Conservation (phyloP, 2,888 invertebrate genomes). For the Hypsopygia costalis region DNA sequence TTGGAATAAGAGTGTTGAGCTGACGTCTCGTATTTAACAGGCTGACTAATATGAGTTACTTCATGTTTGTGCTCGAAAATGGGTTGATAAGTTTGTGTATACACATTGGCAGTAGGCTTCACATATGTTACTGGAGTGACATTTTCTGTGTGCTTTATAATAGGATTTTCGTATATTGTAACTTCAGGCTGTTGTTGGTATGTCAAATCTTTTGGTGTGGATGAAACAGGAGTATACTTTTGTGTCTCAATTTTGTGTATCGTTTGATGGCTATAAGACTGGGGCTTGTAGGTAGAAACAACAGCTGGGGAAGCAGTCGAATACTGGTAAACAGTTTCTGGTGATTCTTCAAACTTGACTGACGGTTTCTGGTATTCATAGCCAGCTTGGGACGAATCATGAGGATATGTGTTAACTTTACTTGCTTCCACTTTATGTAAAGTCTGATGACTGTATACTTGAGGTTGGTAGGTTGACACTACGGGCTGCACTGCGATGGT, state of each 20-base stretch:
- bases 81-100: conserved; percentile 53
- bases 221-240: conserved; percentile 39
- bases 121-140: conserved; percentile 47
- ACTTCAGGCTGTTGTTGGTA: conserved; percentile 41
- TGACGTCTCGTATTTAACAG: conserved; percentile 38
- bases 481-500: conserved; percentile 27
- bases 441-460: conserved; percentile 50
- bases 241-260: conserved; percentile 54
- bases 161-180: conserved; percentile 54
- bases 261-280: conserved; percentile 56
- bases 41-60: conserved; percentile 45
- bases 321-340: conserved; percentile 39
- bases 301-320: conserved; percentile 43
- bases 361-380: conserved; percentile 27
- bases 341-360: conserved; percentile 47
- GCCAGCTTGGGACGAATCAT: conserved; percentile 23
- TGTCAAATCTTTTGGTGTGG: conserved; percentile 44
- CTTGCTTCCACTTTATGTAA: conserved; percentile 48
- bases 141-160: conserved; percentile 48
- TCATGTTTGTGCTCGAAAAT: conserved; percentile 42
- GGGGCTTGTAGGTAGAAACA: conserved; percentile 51
- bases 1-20: conserved; percentile 34
- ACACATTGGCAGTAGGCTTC: conserved; percentile 49
- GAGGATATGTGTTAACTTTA: conserved; percentile 42
- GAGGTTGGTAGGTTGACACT: conserved; percentile 48